Evolutionary conservation across 2,113 vertebrate species (phyloP), one percentile per base, ranked within the genome.

Genomic region (Microcebus jonahi): DNA sequence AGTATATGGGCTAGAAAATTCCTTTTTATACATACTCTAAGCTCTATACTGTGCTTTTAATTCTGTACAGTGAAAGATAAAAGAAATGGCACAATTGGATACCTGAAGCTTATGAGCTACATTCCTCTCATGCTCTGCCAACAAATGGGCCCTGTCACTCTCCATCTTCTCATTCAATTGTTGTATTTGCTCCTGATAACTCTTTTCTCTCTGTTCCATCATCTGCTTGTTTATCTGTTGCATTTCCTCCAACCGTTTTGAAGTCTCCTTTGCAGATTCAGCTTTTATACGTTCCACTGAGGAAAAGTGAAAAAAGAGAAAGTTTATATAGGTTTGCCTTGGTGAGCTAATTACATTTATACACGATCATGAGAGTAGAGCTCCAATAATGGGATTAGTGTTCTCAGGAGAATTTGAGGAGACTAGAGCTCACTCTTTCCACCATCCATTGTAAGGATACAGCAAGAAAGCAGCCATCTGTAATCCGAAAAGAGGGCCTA

Each of bases 231-330:
- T 93, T 79, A 83, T 95, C 36, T 0, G 53, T 31, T 92, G 90
- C 1, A 80, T 84, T 27, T 96, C 94, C 53, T 96, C 42, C 50
- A 97, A 17, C n/a, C n/a, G 10, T 90, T 96, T 94, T 83, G n/a
- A 0, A 4, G 79, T 2, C 57, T 65, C 50, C 63, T 93, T 3
- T 75, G 96, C 92, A 89, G 94, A 63, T 75, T 97, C 82, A n/a
- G 86, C 91, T 84, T 96, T 98, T 5, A 65, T 21, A 27, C 45
- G 73, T 91, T 96, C 86, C 97, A 95, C 97, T 98, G 73, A 29
- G 48, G 45, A 70, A 82, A 29, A 85, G 34, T 45, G n/a, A 76
- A 76, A 55, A 18, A 27, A 77, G 76, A n/a, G 50, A 48, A 59
- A 76, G 84, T 20, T 23, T 71, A 21, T 13, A 18, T 11, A 53